Evolutionary conservation across 1,140 invertebrate species (phyloP), one percentile per base, ranked within the genome.

Genomic region (Drosophila miranda): DNA sequence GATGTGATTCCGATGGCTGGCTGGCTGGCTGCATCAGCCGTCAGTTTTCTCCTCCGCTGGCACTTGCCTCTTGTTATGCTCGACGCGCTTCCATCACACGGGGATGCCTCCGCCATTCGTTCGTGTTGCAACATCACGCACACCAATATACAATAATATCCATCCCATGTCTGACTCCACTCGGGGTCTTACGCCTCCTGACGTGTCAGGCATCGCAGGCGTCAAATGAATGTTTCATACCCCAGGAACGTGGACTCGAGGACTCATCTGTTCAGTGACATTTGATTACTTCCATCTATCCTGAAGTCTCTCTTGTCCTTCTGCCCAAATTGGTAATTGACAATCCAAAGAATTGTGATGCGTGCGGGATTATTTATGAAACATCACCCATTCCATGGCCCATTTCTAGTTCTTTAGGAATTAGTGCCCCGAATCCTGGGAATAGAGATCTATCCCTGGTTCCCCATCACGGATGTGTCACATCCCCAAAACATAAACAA

Each of bases 181-280:
- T 38, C 19, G 16, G 48, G 50, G 41, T 57, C 21, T 42, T 46
- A 11, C 19, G 30, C 34, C 53, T 43, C 46, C 48, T 74, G 73
- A 66, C 56, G 64, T 70, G 78, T 70, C 80, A 89, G 84, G 77
- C 34, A 38, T 89, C 74, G 77, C 79, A 78, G 75, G 77, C 80
- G 75, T 84, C 74, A 81, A 89, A 89, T 89, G 68, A 89, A 81
- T 89, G 84, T 84, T 89, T 84, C 84, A 89, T 89, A 75, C 66
- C 53, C 44, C 43, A 26, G 38, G 45, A 63, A 59, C 53, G 54
- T 42, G 55, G 26, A 23, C 57, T 44, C 44, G 45, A 50, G 52
- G 64, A 54, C 73, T 88, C 78, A 66, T 82, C 62, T 88, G 80
- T 30, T 67, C 56, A 56, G 61, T 64, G 81, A 71, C 79, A 74